Base-by-base conservation (phyloP, 2,113 vertebrate genomes). In the Bucco capensis region DNA sequence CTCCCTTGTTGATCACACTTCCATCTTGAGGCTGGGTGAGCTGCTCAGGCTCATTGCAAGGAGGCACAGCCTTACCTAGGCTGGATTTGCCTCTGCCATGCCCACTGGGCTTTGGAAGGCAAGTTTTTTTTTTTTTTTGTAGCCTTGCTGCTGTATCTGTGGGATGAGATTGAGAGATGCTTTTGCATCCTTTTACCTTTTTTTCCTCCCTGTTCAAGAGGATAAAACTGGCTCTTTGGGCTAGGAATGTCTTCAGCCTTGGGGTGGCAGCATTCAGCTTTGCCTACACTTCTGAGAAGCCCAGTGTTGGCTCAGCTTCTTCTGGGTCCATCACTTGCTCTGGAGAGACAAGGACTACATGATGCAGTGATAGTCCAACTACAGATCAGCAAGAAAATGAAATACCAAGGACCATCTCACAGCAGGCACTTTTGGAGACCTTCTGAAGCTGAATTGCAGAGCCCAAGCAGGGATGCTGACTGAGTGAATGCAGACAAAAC, bases 201-300 rank as follows among this genome's bases (percentile, higher is more conserved):
- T 42, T 64, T 61, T 19, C 6, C 22, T 60, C 25, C 10, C 25
- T 46, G 5, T 10, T 37, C 6, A 37, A n/a, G n/a, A n/a, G 51
- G 31, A 9, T 14, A 44, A 4, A 5, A 1, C 3, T 8, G 51
- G 21, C 42, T 67, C 40, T 24, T 17, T 3, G 86, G 42, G 49
- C 37, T 46, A 5, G 75, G 11, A 14, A 12, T 9, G 38, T 10
- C 60, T 78, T 72, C 77, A 83, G 81, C 94, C 92, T 93, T 81
- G 86, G 24, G 89, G 86, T 92, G 95, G 95, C 94, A 96, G 92
- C 91, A 83, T 89, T 90, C 91, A 88, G 66, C 94, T 90, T 83
- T 60, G 47, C 72, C 75, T 86, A 71, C 14, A 0, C 33, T 88
- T 57, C 27, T 14, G 65, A 71, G 57, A 58, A 82, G 12, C 9